These are phyloP conservation scores for Meiosimyza decipiens DNA, from an alignment of 2,888 invertebrate species.

Conservation along the genomic window DNA sequence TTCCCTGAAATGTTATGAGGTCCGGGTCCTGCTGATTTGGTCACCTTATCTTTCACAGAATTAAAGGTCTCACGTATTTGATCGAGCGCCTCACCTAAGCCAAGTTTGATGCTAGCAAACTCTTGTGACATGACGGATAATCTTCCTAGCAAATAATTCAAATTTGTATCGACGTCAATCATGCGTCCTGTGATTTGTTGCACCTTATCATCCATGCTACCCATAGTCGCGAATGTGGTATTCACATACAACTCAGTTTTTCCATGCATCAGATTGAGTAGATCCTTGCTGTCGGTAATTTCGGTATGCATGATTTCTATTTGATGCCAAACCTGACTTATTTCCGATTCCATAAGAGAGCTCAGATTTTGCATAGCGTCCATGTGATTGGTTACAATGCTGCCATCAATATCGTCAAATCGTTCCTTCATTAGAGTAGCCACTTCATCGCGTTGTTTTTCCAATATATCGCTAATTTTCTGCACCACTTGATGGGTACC, in stretches of 20 bases:
- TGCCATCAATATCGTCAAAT: conserved; percentile 77
- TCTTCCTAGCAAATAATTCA: conserved; percentile 84
- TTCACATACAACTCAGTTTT: conserved; percentile 85
- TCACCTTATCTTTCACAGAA: conserved; percentile 70
- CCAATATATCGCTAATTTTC: conserved; percentile 79
- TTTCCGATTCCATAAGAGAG: conserved; percentile 80
- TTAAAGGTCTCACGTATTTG: conserved; percentile 76
- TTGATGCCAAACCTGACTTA: conserved; percentile 89
- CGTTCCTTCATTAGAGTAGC: conserved; percentile 75
- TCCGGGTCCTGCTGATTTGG: conserved; percentile 65
- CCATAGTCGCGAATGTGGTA: conserved; percentile 80
- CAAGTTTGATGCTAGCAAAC: conserved; percentile 83
- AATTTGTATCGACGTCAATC: conserved; percentile 81
- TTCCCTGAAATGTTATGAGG: conserved; percentile 70
- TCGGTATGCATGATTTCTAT: conserved; percentile 90
- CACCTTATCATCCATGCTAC: conserved; percentile 82
- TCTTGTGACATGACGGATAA: conserved; percentile 85
- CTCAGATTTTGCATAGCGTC: conserved; percentile 80
- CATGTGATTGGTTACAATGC: conserved; percentile 78
- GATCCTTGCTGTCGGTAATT: conserved; percentile 78
- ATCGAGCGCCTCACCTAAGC: conserved; percentile 78
- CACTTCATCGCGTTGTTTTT: conserved; percentile 73
- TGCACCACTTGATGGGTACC: conserved; percentile 84
- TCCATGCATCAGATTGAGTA: conserved; percentile 78
- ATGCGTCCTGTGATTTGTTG: conserved; percentile 81